Evolutionary conservation across 2,888 invertebrate genomes (phyloP).

Genomic region (Stegana nigrithorax): DNA sequence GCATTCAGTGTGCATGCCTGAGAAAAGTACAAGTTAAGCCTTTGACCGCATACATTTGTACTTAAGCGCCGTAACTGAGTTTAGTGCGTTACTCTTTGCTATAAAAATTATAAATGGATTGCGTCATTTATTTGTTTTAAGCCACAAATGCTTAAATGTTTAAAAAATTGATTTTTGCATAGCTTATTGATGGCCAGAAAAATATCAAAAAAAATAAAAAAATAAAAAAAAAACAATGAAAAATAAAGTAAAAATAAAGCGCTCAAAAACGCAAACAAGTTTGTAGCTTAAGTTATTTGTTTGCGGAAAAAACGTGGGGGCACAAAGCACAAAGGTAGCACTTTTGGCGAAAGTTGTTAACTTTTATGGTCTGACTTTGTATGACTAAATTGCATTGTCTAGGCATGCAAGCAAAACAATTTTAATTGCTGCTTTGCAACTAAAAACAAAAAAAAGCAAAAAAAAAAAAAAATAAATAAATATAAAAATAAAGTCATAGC

Average conservation of each 20-base stretch:
- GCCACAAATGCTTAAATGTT: no score
- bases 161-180: no score
- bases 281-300: conserved; percentile 43
- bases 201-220: no score
- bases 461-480: background rate
- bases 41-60: background rate
- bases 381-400: conserved; percentile 39
- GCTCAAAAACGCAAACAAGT: conserved; percentile 47
- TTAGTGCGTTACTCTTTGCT: background rate
- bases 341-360: conserved; percentile 49
- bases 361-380: no score
- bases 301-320: no score
- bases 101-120: conserved; percentile 34
- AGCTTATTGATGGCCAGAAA: no score
- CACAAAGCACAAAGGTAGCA: conserved; percentile 25
- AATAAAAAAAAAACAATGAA: no score
- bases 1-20: background rate
- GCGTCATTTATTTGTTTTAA: conserved; percentile 55
- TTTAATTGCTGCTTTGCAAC: background rate
- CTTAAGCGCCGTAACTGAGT: background rate
- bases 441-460: background rate
- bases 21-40: conserved; percentile 10
- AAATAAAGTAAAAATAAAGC: no score
- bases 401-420: background rate
- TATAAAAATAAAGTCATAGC: background rate